Evolutionary conservation across 2,797 vertebrate species (phyloP).

Genomic region (Allobates femoralis): DNA sequence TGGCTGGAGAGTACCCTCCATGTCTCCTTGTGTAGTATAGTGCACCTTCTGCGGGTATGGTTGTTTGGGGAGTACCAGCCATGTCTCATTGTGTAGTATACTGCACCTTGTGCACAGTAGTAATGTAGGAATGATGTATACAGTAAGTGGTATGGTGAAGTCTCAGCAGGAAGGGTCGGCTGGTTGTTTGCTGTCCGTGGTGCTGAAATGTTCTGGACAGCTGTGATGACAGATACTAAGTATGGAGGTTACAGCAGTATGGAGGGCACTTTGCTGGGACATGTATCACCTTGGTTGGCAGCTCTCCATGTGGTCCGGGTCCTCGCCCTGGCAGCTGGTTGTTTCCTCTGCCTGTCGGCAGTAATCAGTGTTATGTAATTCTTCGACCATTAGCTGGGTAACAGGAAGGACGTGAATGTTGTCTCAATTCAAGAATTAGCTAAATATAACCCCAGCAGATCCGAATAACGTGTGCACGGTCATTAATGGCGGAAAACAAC

Average conservation of each 20-base stretch:
- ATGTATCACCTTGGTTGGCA: background rate
- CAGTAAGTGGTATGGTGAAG: background rate
- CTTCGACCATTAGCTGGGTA: conserved; percentile 2
- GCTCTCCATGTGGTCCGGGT: background rate
- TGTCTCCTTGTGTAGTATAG: no score
- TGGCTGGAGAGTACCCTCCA: no score
- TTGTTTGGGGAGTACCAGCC: no score
- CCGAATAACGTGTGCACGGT: background rate
- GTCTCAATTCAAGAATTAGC: conserved; percentile 1
- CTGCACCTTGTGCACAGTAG: no score
- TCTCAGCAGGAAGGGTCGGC: no score
- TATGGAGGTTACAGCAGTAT: background rate
- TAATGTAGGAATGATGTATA: background rate
- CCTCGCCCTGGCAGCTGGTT: conserved; percentile 1
- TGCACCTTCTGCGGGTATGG: no score
- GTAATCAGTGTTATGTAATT: conserved; percentile 16
- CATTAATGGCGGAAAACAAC: background rate
- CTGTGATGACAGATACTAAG: conserved; percentile 7
- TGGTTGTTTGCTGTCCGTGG: conserved; percentile 1
- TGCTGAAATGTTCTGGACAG: conserved; percentile 8
- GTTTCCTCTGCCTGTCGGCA: background rate
- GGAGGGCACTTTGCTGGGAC: background rate
- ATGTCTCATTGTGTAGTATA: no score
- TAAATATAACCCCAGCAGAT: background rate
- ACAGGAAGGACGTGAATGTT: background rate